Conservation (phyloP, 2,888 invertebrate genomes). For the Phlogophora meticulosa region DNA sequence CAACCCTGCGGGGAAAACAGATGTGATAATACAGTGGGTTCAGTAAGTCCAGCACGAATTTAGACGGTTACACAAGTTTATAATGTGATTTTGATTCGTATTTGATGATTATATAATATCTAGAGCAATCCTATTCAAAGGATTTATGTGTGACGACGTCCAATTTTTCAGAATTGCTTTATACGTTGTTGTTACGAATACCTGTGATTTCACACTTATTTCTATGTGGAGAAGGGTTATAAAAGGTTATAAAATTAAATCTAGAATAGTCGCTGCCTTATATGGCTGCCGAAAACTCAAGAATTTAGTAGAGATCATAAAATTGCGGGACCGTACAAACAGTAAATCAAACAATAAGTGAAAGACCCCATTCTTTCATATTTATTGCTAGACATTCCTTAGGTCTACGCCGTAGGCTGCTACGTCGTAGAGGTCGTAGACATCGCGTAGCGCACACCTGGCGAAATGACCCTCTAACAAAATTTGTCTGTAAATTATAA, state of each 20-base stretch:
- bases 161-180: not conserved
- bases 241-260: not conserved
- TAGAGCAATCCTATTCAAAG: not conserved
- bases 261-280: not conserved
- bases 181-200: not conserved
- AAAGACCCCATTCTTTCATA: not conserved
- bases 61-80: not conserved
- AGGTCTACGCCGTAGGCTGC: slow-evolving; percentile 52
- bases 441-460: slow-evolving; percentile 26
- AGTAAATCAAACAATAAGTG: slow-evolving; percentile 7
- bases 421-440: slow-evolving; percentile 47
- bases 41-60: not conserved
- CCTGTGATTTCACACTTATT: not conserved
- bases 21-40: no score
- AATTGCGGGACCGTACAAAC: not conserved
- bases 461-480: not conserved
- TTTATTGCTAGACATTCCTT: slow-evolving; percentile 6
- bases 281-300: no score
- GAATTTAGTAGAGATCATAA: not conserved
- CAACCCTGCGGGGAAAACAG: no score
- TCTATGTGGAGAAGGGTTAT: not conserved
- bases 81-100: slow-evolving; percentile 34
- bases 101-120: slow-evolving; percentile 29
- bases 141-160: not conserved
- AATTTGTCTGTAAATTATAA: not conserved